Base-by-base conservation (phyloP, 2,888 invertebrate genomes). In the Aporophyla nigra region DNA sequence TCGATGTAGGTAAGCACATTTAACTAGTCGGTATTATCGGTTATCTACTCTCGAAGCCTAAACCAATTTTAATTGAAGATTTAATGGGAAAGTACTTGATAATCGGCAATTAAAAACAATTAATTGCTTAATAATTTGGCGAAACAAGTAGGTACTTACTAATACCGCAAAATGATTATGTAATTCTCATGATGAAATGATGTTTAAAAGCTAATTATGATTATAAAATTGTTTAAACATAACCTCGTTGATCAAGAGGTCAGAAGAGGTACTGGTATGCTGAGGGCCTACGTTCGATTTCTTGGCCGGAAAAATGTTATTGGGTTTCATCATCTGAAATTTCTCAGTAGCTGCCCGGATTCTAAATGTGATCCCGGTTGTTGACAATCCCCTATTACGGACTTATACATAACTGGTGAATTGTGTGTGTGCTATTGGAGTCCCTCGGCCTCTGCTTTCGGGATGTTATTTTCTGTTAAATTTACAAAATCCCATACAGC, bases 71-170 rank as follows among this genome's bases (percentile, higher is more conserved):
- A 73, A 81, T 80, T 69, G 56, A 33, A 68, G n/a, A 73, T 40
- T 81, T 56, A 73, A 72, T 73, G 58, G 51, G 14, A 49, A 19
- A 70, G 54, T 73, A 54, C 49, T 61, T 61, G 16, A 69, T 73
- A 80, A 73, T 69, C 59, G 61, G 33, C 43, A 56, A 61, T 61
- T 83, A 65, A 83, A 66, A 78, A 79, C 43, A 49, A 68, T 68
- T 63, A 6, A 79, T 72, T 68, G 68, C 54, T 51, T 33, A 72
- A 79, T 69, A 69, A 83, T 79, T 69, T 56, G n/a, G 51, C 19
- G 62, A 24, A 58, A 63, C 19, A 63, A 63, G 5, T 33, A 21
- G 14, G 49, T 65, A 59, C 10, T 1, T n/a, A 66, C 21, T 53
- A 46, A 51, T 12, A 43, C 14, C 5, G 19, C n/a, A 56, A 83